phyloP scores from a whole-genome alignment of 2,113 vertebrate genomes.

The Neofelis nebulosa region DNA sequence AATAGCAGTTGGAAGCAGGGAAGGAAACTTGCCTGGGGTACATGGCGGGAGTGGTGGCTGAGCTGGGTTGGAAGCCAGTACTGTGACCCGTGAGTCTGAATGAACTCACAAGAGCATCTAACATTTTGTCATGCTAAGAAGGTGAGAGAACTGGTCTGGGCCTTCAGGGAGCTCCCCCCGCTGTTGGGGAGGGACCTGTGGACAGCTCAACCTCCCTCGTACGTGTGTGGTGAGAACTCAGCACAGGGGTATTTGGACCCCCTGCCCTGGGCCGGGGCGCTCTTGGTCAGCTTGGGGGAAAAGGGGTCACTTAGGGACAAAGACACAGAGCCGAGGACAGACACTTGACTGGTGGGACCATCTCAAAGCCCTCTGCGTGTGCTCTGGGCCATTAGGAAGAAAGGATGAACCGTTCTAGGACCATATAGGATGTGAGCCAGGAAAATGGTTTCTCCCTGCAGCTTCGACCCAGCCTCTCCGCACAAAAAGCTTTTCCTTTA shows the following conservation, averaged over 20 bases:
- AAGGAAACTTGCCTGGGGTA: not conserved
- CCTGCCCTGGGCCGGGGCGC: fast-evolving
- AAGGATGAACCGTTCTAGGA: not conserved
- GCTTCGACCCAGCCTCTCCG: not conserved
- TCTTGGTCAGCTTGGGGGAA: not conserved
- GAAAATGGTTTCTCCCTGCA: not conserved
- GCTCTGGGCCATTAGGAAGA: no score
- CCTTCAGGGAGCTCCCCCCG: not conserved
- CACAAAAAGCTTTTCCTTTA: not conserved
- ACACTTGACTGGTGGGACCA: fast-evolving
- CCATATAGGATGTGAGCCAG: fast-evolving
- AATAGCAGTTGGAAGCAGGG: not conserved
- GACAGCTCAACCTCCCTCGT: no score
- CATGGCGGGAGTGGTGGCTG: not conserved
- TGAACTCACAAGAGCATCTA: not conserved
- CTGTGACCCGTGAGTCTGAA: no score
- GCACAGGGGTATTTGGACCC: not conserved
- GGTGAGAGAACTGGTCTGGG: not conserved
- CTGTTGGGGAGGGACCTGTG: not conserved
- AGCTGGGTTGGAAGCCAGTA: no score
- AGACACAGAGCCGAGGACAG: no score
- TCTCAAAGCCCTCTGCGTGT: not conserved
- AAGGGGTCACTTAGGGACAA: not conserved
- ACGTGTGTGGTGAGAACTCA: not conserved
- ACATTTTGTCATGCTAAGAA: not conserved